Percentiles rank a stretch among this genome's conserved stretches.
Conservation (phyloP, 2,888 invertebrate species). For the Platycheirus rosarum region DNA sequence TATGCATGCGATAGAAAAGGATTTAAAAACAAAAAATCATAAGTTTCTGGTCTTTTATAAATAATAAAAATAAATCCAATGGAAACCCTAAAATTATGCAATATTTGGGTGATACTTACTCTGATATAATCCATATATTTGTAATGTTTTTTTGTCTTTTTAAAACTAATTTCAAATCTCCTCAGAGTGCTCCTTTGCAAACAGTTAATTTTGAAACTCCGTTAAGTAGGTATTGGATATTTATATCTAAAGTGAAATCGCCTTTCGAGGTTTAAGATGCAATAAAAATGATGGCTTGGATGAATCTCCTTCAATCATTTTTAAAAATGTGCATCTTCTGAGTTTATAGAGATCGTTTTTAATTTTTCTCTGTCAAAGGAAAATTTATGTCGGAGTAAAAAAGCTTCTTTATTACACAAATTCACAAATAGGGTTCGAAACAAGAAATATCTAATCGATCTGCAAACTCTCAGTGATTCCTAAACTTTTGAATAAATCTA, state of each 20-base stretch:
- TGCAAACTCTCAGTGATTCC: too few relatives aligned
- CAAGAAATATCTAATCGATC: too few relatives aligned
- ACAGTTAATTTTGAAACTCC: neutral
- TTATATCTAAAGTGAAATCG: neutral
- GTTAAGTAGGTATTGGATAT: too few relatives aligned
- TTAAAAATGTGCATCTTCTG: neutral
- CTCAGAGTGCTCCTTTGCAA: neutral
- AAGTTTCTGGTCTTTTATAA: conserved; percentile 1
- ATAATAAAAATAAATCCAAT: neutral
- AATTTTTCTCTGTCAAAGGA: neutral
- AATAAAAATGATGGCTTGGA: neutral
- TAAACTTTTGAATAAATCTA: too few relatives aligned
- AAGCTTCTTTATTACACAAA: too few relatives aligned
- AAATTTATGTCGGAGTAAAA: neutral
- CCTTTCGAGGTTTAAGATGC: neutral
- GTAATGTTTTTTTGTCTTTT: neutral
- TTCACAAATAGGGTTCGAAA: too few relatives aligned
- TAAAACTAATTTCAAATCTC: too few relatives aligned
- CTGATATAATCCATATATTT: conserved; percentile 1
- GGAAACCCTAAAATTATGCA: neutral
- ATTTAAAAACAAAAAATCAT: neutral
- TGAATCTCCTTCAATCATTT: neutral
- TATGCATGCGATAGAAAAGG: neutral
- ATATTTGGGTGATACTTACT: neutral
- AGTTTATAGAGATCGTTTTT: neutral